Percentiles rank a stretch among this genome's conserved stretches.
These are phyloP conservation scores for Latrodectus elegans DNA, from an alignment of 2,888 invertebrate genomes.

Conservation along the genomic window DNA sequence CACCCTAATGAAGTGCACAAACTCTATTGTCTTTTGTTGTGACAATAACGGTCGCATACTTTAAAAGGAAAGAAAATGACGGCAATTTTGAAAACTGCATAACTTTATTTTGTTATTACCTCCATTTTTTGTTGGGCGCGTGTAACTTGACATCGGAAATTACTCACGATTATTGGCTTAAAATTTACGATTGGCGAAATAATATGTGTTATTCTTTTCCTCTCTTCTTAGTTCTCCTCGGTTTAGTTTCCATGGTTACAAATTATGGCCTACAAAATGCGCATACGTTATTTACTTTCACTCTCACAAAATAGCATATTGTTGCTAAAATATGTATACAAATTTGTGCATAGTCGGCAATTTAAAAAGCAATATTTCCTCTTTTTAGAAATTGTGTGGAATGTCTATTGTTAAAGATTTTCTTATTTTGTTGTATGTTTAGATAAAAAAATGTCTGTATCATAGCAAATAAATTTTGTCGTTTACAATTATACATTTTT, in stretches of 20 bases:
- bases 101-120: not conserved
- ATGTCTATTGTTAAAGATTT: too few relatives aligned
- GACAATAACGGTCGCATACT: conserved; percentile 17
- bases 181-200: conserved; percentile 44
- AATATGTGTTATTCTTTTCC: conserved; percentile 13
- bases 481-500: too few relatives aligned
- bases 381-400: too few relatives aligned
- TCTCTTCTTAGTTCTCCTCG: not conserved
- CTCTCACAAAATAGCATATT: conserved; percentile 37
- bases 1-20: too few relatives aligned
- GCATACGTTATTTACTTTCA: conserved; percentile 14
- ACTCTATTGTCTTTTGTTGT: not conserved
- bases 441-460: too few relatives aligned
- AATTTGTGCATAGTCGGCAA: too few relatives aligned
- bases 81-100: conserved; percentile 18
- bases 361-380: too few relatives aligned
- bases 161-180: conserved; percentile 20
- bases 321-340: not conserved
- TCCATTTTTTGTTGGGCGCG: not conserved
- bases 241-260: not conserved
- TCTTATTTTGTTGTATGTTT: too few relatives aligned
- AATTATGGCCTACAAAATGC: conserved; percentile 39
- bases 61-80: not conserved
- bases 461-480: too few relatives aligned
- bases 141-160: not conserved